Evolutionary conservation across 2,113 vertebrate species (phyloP).

Genomic region (Collichthys lucidus): DNA sequence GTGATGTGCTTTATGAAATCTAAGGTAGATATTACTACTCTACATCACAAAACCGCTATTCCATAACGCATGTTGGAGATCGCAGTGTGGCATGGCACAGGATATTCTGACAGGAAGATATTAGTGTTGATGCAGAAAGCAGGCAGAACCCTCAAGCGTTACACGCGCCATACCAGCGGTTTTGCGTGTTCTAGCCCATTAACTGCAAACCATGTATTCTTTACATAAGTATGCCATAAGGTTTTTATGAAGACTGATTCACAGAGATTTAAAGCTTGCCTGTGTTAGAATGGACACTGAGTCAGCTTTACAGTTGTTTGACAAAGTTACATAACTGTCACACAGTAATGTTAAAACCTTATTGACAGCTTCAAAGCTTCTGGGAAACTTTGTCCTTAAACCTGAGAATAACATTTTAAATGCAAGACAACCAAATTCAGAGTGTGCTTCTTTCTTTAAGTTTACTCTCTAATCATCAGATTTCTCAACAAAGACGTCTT

Average conservation of each 20-base stretch:
- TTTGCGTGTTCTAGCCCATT: slow-evolving; percentile 23
- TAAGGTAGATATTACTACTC: neutral
- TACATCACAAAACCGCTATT: neutral
- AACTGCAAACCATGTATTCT: slow-evolving; percentile 12
- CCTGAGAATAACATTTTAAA: neutral
- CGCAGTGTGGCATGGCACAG: neutral
- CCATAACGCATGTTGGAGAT: neutral
- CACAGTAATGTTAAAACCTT: neutral
- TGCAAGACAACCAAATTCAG: neutral
- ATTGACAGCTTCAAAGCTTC: neutral
- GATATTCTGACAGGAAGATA: neutral
- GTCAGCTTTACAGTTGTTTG: neutral
- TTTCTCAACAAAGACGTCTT: neutral
- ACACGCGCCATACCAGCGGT: slow-evolving; percentile 1
- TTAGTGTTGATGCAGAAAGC: slow-evolving; percentile 11
- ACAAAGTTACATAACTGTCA: neutral
- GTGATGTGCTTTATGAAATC: neutral
- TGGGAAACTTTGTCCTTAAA: neutral
- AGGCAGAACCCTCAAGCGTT: neutral
- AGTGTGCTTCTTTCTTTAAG: neutral
- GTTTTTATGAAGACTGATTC: neutral
- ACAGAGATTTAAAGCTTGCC: neutral
- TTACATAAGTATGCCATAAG: slow-evolving; percentile 4
- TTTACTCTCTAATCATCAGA: neutral
- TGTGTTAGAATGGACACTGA: neutral